Evolutionary conservation across 2,113 vertebrate genomes (phyloP), one percentile per base, ranked within the genome.

Genomic region (Protobothrops flavoviridis): DNA sequence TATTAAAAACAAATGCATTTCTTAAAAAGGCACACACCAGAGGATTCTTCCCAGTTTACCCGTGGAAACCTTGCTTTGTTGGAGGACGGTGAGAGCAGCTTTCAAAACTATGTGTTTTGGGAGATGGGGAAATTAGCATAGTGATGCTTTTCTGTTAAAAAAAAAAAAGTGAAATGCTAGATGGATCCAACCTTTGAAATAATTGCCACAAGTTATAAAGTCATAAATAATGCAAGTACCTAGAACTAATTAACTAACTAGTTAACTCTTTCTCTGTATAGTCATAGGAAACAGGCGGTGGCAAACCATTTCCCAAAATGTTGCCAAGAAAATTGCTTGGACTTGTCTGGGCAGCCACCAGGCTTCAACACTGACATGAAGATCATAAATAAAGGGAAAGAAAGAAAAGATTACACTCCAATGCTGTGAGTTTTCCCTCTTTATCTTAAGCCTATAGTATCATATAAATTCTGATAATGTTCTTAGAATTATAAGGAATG

Each of bases 1-100:
- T 96, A 96, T 95, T 89, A 93, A 95, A 97, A 97, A 93, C 93
- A 96, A 97, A 97, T 95, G 93, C 94, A 96, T 94, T 94, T 95
- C 91, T 96, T 97, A 95, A 95, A 39, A 69, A 39, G 97, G 50
- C 91, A 95, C 96, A 96, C 95, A 26, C n/a, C 88, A 93, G 93
- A 94, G 52, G 91, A 95, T 94, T 96, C 89, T 94, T 95, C 95
- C 93, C 61, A 87, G 59, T 93, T 97, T 93, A 92, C 94, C 85
- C 74, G 57, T 95, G 95, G 92, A 93, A 96, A 96, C 29, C n/a
- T 7, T 93, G 24, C 10, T 8, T 95, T 95, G 43, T 94, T 92
- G 96, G 95, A 95, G 96, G 94, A 96, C 95, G 95, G 86, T 55
- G 94, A 43, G 43, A 3, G 3, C 21, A 45, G 33, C 57, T 88